Base-by-base conservation (phyloP, 2,888 invertebrate genomes). In the Phragmatobia fuliginosa region DNA sequence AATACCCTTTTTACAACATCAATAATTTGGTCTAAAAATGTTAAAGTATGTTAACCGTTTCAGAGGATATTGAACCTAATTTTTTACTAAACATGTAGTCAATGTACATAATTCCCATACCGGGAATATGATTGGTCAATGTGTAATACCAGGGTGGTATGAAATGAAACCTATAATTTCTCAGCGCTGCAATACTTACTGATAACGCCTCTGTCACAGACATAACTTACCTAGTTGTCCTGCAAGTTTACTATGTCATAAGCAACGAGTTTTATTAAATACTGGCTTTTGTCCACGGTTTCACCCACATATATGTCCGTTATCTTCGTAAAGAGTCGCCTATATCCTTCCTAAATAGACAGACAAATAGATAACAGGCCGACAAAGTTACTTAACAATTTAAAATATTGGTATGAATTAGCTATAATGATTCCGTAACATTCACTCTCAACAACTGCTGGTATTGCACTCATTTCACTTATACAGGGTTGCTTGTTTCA, bases 151-250 rank as follows among this genome's bases (percentile, higher is more conserved):
- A 36, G 41, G 45, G 18, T 41, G 41, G 21, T 25, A 5, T 70
- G 67, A 71, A 78, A 75, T 38, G 28, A 56, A 28, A 52, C 59
- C 38, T 56, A 49, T 41, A 66, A 63, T 79, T 60, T 61, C 38
- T 59, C 33, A 28, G 56, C 52, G n/a, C 41, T 25, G 32, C 59
- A 49, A 75, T 49, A 49, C 45, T n/a, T 70, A 66, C 68, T 81
- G 75, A 81, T 75, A 73, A 85, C 88, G 85, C 79, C 88, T 88
- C 84, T 83, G 84, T 82, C 82, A 78, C 77, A 80, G 77, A 85
- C 83, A 85, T 85, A 87, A n/a, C n/a, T n/a, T n/a, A 81, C 80
- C 78, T 80, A 75, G 83, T 78, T 80, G 85, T 82, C 82, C 75
- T 75, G 77, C 79, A 75, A 71, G 79, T 80, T 78, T 76, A 75